phyloP scores from a whole-genome alignment of 2,797 vertebrate species.

The Leptodactylus fallax region DNA sequence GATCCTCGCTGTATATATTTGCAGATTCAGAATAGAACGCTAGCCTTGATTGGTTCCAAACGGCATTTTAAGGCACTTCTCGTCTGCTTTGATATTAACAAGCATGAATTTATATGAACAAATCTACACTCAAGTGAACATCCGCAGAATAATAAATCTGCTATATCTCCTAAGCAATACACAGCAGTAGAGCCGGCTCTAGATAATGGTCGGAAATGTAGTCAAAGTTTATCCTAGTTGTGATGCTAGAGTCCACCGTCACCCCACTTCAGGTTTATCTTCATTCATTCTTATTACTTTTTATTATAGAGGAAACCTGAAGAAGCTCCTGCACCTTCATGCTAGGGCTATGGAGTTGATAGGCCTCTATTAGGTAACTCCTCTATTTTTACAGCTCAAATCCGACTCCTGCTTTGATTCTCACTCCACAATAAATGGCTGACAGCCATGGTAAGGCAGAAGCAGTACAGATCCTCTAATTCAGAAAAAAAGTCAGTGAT shows the following conservation, averaged over 20 bases:
- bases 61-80: not conserved
- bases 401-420: too few species aligned
- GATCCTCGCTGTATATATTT: conserved; percentile 26
- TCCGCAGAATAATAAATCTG: conserved; percentile 10
- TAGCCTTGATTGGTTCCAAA: conserved; percentile 3
- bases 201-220: not conserved
- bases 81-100: conserved; percentile 21
- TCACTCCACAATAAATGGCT: too few species aligned
- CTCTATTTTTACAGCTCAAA: too few species aligned
- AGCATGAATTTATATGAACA: conserved; percentile 17
- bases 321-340: too few species aligned
- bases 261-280: not conserved
- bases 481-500: too few species aligned
- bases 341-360: too few species aligned
- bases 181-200: not conserved
- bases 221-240: not conserved
- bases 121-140: conserved; percentile 12
- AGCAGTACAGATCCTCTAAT: too few species aligned
- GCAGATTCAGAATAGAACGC: conserved; percentile 21
- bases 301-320: too few species aligned
- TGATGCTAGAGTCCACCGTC: not conserved
- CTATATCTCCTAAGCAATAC: not conserved
- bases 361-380: too few species aligned
- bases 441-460: too few species aligned
- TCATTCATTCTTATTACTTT: not conserved